These are phyloP conservation scores for Dryoscopus gambensis DNA, from an alignment of 2,113 vertebrate species.

Conservation along the genomic window DNA sequence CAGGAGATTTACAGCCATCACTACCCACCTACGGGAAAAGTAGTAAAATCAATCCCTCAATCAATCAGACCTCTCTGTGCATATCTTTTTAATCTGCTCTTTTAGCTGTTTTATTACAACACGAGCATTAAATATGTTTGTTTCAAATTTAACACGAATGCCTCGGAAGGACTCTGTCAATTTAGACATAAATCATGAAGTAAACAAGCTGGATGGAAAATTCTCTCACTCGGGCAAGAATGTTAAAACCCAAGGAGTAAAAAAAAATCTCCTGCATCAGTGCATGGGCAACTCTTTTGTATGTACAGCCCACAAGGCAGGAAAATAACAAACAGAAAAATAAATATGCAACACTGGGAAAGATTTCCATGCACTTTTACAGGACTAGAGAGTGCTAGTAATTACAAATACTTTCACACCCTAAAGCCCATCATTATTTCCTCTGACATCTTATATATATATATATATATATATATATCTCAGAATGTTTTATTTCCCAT, in stretches of 20 bases:
- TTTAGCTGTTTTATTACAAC: constrained; percentile 65
- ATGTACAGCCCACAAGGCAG: not conserved
- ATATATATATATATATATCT: not conserved
- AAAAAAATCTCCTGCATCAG: not conserved
- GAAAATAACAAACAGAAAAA: not conserved
- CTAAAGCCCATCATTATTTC: not conserved
- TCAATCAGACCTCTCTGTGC: constrained; percentile 58
- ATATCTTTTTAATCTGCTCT: constrained; percentile 60
- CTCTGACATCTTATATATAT: not conserved
- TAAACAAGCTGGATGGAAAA: constrained; percentile 46
- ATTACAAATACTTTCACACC: not conserved
- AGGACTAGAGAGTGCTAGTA: not conserved
- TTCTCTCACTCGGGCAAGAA: not conserved
- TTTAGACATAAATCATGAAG: constrained; percentile 51
- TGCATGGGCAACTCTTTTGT: not conserved
- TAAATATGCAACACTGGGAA: not conserved
- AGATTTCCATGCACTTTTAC: not conserved
- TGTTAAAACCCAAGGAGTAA: not conserved
- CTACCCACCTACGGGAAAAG: constrained; percentile 53
- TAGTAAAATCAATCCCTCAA: constrained; percentile 62
- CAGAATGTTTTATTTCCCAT: not conserved
- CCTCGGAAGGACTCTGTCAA: constrained; percentile 46
- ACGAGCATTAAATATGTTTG: constrained; percentile 58
- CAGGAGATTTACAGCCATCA: constrained; percentile 62
- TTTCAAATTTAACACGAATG: constrained; percentile 60